phyloP scores from a whole-genome alignment of 1,140 invertebrate genomes.

The Odontomachus brunneus region DNA sequence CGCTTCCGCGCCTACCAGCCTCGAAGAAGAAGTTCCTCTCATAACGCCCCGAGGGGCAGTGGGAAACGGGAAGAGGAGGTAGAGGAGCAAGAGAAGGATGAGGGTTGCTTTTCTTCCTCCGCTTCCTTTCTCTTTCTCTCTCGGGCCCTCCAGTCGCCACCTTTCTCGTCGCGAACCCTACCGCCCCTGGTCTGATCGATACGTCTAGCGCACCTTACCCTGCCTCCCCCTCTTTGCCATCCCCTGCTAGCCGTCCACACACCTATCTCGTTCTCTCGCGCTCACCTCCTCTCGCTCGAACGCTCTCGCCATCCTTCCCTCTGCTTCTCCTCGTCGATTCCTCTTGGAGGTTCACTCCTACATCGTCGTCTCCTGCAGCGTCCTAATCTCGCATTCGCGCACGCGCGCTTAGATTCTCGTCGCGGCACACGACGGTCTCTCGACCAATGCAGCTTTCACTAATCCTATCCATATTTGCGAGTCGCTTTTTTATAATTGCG shows the following conservation, averaged over 20 bases:
- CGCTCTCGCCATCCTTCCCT: slow-evolving; percentile 58
- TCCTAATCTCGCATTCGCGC: slow-evolving; percentile 51
- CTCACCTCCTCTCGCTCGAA: slow-evolving; percentile 23
- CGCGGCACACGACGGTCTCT: slow-evolving; percentile 24
- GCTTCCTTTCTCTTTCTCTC: neutral
- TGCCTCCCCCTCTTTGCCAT: slow-evolving; percentile 40
- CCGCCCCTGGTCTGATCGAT: slow-evolving; percentile 78
- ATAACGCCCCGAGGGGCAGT: slow-evolving; percentile 72
- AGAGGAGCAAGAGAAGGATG: neutral
- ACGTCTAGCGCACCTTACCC: slow-evolving; percentile 79
- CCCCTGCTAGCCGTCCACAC: slow-evolving; percentile 8
- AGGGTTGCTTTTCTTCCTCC: neutral
- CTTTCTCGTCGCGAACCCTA: slow-evolving; percentile 66
- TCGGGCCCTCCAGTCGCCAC: slow-evolving; percentile 19
- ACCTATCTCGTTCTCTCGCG: slow-evolving; percentile 60
- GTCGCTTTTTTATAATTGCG: neutral
- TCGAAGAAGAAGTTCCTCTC: slow-evolving; percentile 77
- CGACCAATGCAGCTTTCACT: neutral
- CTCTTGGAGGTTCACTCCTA: neutral
- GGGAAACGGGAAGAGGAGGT: neutral
- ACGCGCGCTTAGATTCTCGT: slow-evolving; percentile 37
- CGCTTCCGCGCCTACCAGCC: slow-evolving; percentile 76
- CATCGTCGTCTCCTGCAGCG: slow-evolving; percentile 26
- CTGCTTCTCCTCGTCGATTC: slow-evolving; percentile 5
- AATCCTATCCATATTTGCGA: neutral